Conservation (phyloP, 2,113 vertebrate species). For the Hippocampus barbouri region DNA sequence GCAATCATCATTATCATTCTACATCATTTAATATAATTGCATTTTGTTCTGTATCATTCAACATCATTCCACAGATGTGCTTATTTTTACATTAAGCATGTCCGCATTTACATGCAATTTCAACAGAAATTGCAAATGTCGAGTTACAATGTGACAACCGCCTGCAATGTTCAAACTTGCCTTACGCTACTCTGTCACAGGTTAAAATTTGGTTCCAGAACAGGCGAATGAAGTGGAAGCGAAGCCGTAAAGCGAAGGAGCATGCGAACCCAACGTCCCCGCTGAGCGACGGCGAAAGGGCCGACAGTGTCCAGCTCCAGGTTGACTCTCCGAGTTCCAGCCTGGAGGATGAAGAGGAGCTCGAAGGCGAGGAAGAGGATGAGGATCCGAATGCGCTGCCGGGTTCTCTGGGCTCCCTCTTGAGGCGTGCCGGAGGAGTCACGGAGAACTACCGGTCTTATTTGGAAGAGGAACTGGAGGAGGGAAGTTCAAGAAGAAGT, state of each 20-base stretch:
- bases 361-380: constrained; percentile 52
- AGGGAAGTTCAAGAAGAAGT: constrained; percentile 58
- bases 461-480: constrained; percentile 67
- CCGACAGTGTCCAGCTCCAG: constrained; percentile 32
- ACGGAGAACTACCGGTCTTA: constrained; percentile 67
- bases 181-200: constrained; percentile 38
- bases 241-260: constrained; percentile 77
- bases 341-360: constrained; percentile 49
- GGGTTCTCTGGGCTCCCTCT: constrained; percentile 39
- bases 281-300: constrained; percentile 17
- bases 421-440: constrained; percentile 40
- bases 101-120: too few species aligned
- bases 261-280: constrained; percentile 42
- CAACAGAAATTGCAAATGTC: too few species aligned
- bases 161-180: not conserved
- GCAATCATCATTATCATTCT: too few species aligned
- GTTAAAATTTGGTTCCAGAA: constrained; percentile 86
- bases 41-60: too few species aligned
- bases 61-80: too few species aligned
- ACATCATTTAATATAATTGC: too few species aligned
- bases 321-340: constrained; percentile 55
- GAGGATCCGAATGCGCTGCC: constrained; percentile 36
- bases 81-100: too few species aligned
- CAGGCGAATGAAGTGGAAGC: constrained; percentile 82
- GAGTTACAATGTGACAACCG: too few species aligned